Evolutionary conservation across 2,113 vertebrate genomes (phyloP).

Genomic region (Thunnus thynnus): DNA sequence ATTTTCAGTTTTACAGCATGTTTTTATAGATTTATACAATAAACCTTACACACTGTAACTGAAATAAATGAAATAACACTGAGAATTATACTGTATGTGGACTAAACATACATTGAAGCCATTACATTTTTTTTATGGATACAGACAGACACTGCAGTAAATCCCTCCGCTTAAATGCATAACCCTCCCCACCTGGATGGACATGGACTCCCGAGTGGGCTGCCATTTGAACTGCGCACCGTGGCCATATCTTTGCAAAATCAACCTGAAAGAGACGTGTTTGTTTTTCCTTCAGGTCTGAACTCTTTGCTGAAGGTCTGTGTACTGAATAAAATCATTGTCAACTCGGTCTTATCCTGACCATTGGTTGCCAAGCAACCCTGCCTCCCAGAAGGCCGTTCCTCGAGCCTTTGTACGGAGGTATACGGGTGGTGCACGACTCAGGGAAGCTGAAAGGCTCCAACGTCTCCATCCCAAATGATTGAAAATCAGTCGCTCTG

Average conservation of each 20-base stretch:
- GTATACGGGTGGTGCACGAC: conserved; percentile 66
- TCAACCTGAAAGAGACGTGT: conserved; percentile 64
- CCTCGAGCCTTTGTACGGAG: conserved; percentile 70
- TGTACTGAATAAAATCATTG: conserved; percentile 77
- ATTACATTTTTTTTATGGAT: neutral
- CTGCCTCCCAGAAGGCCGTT: conserved; percentile 79
- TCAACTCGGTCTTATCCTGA: conserved; percentile 72
- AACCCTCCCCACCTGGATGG: conserved; percentile 28
- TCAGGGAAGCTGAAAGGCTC: conserved; percentile 59
- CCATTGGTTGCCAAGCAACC: conserved; percentile 86
- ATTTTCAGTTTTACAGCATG: neutral
- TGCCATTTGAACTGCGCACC: conserved; percentile 66
- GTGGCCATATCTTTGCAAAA: conserved; percentile 56
- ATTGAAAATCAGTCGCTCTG: conserved; percentile 39
- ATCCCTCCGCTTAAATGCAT: conserved; percentile 25
- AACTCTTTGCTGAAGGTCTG: conserved; percentile 77
- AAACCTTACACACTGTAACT: no score
- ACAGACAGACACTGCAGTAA: neutral
- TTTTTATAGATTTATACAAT: neutral
- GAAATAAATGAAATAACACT: no score
- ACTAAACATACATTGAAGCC: neutral
- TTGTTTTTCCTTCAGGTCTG: conserved; percentile 77
- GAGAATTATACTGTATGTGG: neutral
- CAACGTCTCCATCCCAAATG: conserved; percentile 44
- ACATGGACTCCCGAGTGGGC: conserved; percentile 48